These are phyloP conservation scores for Chouioia cunea DNA, from an alignment of 2,888 invertebrate genomes.

Conservation along the genomic window DNA sequence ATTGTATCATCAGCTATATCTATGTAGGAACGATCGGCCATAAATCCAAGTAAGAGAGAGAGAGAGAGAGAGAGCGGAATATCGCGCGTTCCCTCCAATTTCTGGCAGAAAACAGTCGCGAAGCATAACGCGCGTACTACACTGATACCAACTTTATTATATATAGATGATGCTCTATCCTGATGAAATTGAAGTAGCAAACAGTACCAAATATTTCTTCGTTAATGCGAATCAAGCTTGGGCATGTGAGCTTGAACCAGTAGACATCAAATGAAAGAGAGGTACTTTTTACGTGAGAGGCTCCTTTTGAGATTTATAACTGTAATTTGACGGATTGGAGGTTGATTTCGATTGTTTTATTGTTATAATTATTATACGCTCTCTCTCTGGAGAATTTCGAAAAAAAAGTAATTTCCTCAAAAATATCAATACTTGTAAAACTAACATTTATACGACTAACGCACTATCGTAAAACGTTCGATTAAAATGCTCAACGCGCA, in stretches of 20 bases:
- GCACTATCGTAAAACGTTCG: too few species aligned
- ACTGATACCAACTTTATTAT: too few species aligned
- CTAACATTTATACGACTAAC: too few species aligned
- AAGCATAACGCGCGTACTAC: not conserved
- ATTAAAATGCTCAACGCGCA: too few species aligned
- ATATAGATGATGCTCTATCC: not conserved
- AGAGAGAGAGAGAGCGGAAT: not conserved
- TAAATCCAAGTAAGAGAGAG: slow-evolving; percentile 17
- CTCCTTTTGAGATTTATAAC: too few species aligned
- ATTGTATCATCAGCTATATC: slow-evolving; percentile 20
- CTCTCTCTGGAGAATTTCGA: too few species aligned
- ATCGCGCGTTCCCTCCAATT: slow-evolving; percentile 28
- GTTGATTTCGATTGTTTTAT: slow-evolving; percentile 16
- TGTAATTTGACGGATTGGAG: too few species aligned
- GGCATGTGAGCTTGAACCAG: not conserved
- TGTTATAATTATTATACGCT: too few species aligned
- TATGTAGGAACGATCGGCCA: slow-evolving; percentile 22
- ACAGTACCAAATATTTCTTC: slow-evolving; percentile 20
- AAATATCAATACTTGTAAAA: too few species aligned
- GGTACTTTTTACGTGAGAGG: not conserved
- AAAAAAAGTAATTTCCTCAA: too few species aligned
- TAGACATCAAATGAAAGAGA: not conserved
- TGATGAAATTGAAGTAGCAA: not conserved
- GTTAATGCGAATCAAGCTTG: slow-evolving; percentile 13
- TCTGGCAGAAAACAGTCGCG: not conserved